A percentile compares a stretch with the other conserved stretches of the same genome.
Evolutionary conservation across 2,113 vertebrate species (phyloP).

Genomic region (Oryzias melastigma): DNA sequence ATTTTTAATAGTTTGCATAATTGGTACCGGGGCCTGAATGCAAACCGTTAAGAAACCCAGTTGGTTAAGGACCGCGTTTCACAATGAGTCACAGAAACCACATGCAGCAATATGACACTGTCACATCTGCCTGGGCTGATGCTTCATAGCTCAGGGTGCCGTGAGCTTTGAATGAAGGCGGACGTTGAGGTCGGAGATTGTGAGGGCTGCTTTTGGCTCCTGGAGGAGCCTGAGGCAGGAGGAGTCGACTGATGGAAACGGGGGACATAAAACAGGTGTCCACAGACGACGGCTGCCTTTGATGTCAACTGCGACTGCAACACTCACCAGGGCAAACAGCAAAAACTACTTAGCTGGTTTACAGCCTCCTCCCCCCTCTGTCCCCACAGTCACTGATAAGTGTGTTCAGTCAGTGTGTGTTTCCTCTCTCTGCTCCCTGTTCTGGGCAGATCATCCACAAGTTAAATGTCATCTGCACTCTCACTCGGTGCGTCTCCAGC

Average conservation of each 20-base stretch:
- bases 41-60: conserved; percentile 69
- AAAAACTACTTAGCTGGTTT: conserved; percentile 62
- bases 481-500: conserved; percentile 23
- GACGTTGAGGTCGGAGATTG: conserved; percentile 53
- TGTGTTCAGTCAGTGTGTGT: conserved; percentile 47
- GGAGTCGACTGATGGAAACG: conserved; percentile 53
- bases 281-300: conserved; percentile 51
- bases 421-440: conserved; percentile 33
- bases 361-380: conserved; percentile 37
- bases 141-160: conserved; percentile 34
- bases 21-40: conserved; percentile 76
- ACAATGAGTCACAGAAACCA: conserved; percentile 49
- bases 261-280: conserved; percentile 50
- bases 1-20: conserved; percentile 84
- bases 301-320: conserved; percentile 33
- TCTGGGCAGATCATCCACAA: conserved; percentile 51
- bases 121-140: conserved; percentile 1
- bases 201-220: conserved; percentile 34
- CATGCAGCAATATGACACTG: conserved; percentile 24
- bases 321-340: conserved; percentile 46
- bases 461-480: conserved; percentile 60
- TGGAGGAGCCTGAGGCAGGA: conserved; percentile 38
- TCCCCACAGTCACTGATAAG: conserved; percentile 46
- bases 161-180: conserved; percentile 37
- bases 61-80: conserved; percentile 62